phyloP scores from a whole-genome alignment of 2,888 invertebrate genomes.

The Argyresthia goedartella region DNA sequence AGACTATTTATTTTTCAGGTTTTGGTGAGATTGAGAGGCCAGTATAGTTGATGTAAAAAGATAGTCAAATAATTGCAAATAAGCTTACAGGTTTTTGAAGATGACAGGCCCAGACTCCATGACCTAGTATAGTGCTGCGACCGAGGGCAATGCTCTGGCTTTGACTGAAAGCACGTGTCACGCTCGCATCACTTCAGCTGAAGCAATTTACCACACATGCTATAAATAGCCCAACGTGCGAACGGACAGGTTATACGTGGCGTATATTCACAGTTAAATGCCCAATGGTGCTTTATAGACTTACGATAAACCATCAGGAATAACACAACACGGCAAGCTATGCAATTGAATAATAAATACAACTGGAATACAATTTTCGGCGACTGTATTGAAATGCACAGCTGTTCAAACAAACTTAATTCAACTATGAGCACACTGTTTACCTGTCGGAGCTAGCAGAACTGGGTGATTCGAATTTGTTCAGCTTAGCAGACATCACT shows the following conservation, averaged over 20 bases:
- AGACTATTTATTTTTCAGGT: too few relatives aligned
- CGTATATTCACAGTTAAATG: conserved; percentile 25
- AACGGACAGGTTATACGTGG: conserved; percentile 43
- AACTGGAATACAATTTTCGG: conserved; percentile 26
- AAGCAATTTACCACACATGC: conserved; percentile 49
- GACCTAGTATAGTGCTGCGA: conserved; percentile 14
- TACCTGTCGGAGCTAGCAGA: conserved; percentile 95
- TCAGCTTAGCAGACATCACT: conserved; percentile 65
- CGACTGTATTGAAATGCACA: conserved; percentile 39
- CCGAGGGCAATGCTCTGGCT: background rate
- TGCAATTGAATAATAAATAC: too few relatives aligned
- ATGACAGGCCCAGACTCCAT: conserved; percentile 47
- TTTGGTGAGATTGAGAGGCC: too few relatives aligned
- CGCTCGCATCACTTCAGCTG: conserved; percentile 29
- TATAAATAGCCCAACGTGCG: conserved; percentile 64
- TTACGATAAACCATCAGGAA: conserved; percentile 10
- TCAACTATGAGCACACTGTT: conserved; percentile 43
- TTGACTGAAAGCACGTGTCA: conserved; percentile 41
- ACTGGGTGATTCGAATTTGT: conserved; percentile 86
- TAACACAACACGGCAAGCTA: conserved; percentile 28
- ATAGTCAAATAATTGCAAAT: too few relatives aligned
- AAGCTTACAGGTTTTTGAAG: conserved; percentile 55
- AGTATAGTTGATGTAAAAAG: too few relatives aligned
- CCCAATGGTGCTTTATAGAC: too few relatives aligned
- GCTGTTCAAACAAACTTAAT: conserved; percentile 61